phyloP scores from a whole-genome alignment of 2,888 invertebrate genomes.

The Drosophila formosana region DNA sequence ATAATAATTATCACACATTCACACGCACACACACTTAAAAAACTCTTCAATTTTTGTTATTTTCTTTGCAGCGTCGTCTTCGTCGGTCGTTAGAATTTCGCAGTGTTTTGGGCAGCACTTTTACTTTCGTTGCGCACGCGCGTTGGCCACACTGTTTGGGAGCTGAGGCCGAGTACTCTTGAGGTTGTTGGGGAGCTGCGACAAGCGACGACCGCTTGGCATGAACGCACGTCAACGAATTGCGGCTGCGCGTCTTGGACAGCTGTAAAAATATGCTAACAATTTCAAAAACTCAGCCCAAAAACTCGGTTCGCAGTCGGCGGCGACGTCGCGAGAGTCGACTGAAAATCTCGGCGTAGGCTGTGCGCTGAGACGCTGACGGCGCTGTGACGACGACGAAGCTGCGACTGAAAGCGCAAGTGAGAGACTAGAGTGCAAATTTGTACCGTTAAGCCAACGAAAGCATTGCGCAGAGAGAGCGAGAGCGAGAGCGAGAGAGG shows the following conservation, averaged over 20 bases:
- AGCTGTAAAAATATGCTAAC: conserved; percentile 83
- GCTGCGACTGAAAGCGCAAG: conserved; percentile 53
- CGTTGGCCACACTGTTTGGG: conserved; percentile 18
- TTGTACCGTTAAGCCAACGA: conserved; percentile 73
- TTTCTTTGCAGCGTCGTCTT: conserved; percentile 12
- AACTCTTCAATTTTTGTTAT: conserved; percentile 22
- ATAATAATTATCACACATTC: conserved; percentile 31
- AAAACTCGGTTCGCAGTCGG: conserved; percentile 37
- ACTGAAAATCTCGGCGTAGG: conserved; percentile 33
- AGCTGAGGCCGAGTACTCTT: conserved; percentile 7
- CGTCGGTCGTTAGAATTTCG: conserved; percentile 61
- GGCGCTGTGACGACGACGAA: conserved; percentile 14
- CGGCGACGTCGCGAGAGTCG: conserved; percentile 38
- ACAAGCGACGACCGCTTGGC: conserved; percentile 78
- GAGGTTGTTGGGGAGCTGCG: conserved; percentile 57
- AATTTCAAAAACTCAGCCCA: conserved; percentile 79
- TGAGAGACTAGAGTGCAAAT: conserved; percentile 52
- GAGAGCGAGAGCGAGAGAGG: conserved; percentile 39
- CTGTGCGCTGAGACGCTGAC: conserved; percentile 8
- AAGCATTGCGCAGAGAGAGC: conserved; percentile 49
- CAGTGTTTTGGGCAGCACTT: conserved; percentile 54
- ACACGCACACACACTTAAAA: conserved; percentile 9
- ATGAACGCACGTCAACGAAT: conserved; percentile 82
- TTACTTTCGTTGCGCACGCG: conserved; percentile 63
- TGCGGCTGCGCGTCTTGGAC: conserved; percentile 83